These are phyloP conservation scores for Teleogryllus occipitalis DNA, from an alignment of 1,140 invertebrate species.

Conservation along the genomic window DNA sequence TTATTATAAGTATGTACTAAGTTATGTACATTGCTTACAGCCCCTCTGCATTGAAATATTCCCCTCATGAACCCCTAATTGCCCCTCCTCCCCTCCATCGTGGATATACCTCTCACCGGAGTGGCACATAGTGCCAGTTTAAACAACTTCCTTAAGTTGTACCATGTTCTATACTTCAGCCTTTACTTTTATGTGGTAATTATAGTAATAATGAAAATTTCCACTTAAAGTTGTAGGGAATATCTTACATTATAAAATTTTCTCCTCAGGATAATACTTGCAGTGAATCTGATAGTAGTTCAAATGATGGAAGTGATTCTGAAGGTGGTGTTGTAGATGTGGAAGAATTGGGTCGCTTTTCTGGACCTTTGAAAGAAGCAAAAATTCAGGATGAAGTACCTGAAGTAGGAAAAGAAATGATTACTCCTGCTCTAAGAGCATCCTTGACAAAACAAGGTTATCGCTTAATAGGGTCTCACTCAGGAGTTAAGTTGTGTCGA, in stretches of 20 bases:
- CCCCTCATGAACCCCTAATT: no score
- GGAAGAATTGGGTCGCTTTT: slow-evolving; percentile 12
- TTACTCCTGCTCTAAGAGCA: slow-evolving; percentile 46
- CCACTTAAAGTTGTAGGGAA: not conserved
- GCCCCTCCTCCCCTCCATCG: no score
- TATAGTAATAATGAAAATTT: not conserved
- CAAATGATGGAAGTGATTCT: slow-evolving; percentile 6
- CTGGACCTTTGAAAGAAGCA: not conserved
- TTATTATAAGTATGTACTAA: no score
- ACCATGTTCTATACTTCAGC: no score
- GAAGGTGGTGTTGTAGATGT: slow-evolving; percentile 17
- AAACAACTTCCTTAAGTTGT: no score
- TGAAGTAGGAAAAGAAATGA: slow-evolving; percentile 36
- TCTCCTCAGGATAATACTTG: slow-evolving; percentile 9
- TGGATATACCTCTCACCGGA: no score
- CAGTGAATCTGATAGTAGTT: slow-evolving; percentile 20
- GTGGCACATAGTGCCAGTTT: no score
- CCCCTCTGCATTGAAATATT: no score
- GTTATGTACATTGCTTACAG: no score
- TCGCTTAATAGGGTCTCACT: slow-evolving; percentile 51
- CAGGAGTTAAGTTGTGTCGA: slow-evolving; percentile 55
- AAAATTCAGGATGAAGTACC: not conserved
- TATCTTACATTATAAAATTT: slow-evolving; percentile 10
- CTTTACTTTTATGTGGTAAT: not conserved
- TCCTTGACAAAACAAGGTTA: slow-evolving; percentile 56